Base-by-base conservation (phyloP, 2,797 vertebrate species). In the Liparis tanakae region DNA sequence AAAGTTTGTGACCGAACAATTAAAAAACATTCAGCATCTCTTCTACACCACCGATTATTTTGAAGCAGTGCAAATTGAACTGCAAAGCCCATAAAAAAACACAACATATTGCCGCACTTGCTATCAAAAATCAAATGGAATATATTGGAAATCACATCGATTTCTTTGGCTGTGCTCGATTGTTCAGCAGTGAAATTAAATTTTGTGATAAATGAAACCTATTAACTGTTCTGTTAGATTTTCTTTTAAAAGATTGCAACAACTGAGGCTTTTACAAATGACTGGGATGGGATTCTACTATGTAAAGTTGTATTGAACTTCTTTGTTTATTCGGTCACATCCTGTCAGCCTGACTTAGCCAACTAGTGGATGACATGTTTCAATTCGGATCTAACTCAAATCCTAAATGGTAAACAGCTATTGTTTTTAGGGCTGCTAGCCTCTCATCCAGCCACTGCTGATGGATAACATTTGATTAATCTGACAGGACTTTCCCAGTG, bases 301-400 rank as follows among this genome's bases (percentile, higher is more conserved):
- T 3, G 69, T 77, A 72, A 89, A 86, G 83, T 88, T 83, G 58
- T 80, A 85, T 86, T 82, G 80, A 83, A 80, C 79, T 73, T 77
- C 78, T 86, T 91, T 88, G 79, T 91, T 91, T 84, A 86, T 78
- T 79, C 79, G 75, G 79, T 79, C 72, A 84, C 84, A 75, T 89
- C 70, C 85, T 76, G 81, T 87, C 87, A 86, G 39, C 22, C 62
- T 50, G 77, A 72, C 87, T 92, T 89, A 87, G 72, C 63, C 58
- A 70, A 12, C 53, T 51, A 57, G 65, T 76, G 71, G 67, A 84
- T 84, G 84, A 90, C 39, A 53, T 57, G 63, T 76, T 88, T 88
- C 82, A 87, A 67, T 85, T 71, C 63, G 36, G 55, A 70, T 86
- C 72, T 66, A 72, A 68, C 82, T 78, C 66, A 55, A 74, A 83